phyloP scores from a whole-genome alignment of 1,140 invertebrate genomes.

The Drosophila equinoxialis region DNA sequence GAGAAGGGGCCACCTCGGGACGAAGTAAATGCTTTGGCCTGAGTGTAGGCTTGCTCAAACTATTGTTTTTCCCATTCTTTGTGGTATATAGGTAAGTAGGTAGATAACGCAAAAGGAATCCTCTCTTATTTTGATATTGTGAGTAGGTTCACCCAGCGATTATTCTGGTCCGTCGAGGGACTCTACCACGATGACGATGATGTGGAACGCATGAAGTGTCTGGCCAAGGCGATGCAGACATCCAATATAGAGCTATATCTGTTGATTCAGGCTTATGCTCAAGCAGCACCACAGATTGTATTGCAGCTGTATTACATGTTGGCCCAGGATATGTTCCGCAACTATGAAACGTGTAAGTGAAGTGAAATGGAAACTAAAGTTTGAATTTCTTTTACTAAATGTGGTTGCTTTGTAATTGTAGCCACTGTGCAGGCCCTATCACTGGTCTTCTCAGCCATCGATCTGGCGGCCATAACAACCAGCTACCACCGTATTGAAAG shows the following conservation, averaged over 20 bases:
- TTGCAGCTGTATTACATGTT: slow-evolving; percentile 86
- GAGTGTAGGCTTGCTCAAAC: slow-evolving; percentile 80
- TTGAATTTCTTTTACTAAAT: background rate
- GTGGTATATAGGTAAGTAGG: slow-evolving; percentile 86
- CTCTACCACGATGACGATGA: slow-evolving; percentile 85
- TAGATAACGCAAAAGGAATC: no score
- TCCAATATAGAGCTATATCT: slow-evolving; percentile 88
- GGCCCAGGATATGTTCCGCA: slow-evolving; percentile 80
- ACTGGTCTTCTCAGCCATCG: slow-evolving; percentile 86
- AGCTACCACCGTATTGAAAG: slow-evolving; percentile 90
- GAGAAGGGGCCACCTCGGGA: slow-evolving; percentile 82
- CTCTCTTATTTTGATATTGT: background rate
- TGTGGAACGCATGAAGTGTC: slow-evolving; percentile 85
- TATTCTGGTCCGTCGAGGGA: slow-evolving; percentile 89
- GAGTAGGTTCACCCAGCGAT: slow-evolving; percentile 85
- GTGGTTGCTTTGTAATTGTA: slow-evolving; percentile 77
- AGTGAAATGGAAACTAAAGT: no score
- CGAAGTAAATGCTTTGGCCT: slow-evolving; percentile 43
- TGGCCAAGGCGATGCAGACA: slow-evolving; percentile 85
- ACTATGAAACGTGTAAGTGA: slow-evolving; percentile 75
- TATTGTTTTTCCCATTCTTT: slow-evolving; percentile 87
- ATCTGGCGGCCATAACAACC: slow-evolving; percentile 87
- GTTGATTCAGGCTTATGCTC: slow-evolving; percentile 89
- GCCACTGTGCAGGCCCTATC: slow-evolving; percentile 87
- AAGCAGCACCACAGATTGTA: slow-evolving; percentile 88